Base-by-base conservation (phyloP, 2,888 invertebrate species). In the Meliscaeva auricollis region DNA sequence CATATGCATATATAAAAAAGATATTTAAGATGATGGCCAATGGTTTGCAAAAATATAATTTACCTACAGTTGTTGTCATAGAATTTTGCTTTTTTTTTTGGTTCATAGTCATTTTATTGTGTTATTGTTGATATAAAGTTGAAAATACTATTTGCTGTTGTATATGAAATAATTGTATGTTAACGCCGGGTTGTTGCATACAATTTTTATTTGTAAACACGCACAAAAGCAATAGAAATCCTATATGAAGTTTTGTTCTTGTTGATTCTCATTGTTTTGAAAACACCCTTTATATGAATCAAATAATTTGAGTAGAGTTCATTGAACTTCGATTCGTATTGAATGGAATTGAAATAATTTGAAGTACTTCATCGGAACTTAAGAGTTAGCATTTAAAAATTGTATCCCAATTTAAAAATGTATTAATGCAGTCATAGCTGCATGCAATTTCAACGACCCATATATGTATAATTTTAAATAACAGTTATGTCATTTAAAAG, bases 31-130 rank as follows among this genome's bases (percentile, higher is more conserved):
- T 46, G 38, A 64, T 64, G 64, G 30, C 30, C 44, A 46, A 46
- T 64, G 46, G 15, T 62, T n/a, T 44, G 62, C 62, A 62, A 44
- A 41, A 62, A 44, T 46, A 44, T 30, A 20, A 35, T 56, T 56
- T 17, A 11, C 17, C 44, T 46, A 46, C 11, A 32, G 1, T 30
- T 46, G 41, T 32, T 64, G 64, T 46, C 64, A 64, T 64, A 64
- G 64, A 64, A 64, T 46, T 46, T 46, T 11, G 64, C 64, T 62
- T 62, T 62, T 44, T 58, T 8, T 46, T 35, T 20, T 26, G 4
- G 4, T 26, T 22, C 58, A 58, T 58, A 58, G 38, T 20, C 20
- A 2, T 17, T 56, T 8, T 17, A 38, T 22, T 58, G 20, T 26
- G 0, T 2, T 22, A 15, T 60, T 41, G 38, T 58, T 11, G 26